These are phyloP conservation scores for Lasioglossum lativentre DNA, from an alignment of 2,888 invertebrate genomes.

Conservation along the genomic window DNA sequence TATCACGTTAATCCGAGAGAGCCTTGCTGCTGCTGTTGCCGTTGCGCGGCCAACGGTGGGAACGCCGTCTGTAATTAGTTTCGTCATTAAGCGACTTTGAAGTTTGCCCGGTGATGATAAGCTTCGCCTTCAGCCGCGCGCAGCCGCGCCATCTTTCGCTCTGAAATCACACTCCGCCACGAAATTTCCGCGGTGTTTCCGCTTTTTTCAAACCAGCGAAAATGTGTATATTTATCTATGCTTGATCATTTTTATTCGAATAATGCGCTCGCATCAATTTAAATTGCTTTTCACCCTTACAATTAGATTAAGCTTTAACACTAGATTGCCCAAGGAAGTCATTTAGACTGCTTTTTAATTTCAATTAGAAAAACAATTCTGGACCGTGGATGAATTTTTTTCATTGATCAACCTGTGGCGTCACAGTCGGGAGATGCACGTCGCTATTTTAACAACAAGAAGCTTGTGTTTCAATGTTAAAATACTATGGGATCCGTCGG, in stretches of 20 bases:
- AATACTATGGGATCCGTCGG: too few relatives aligned
- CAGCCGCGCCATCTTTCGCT: constrained; percentile 4
- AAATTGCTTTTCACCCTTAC: not conserved
- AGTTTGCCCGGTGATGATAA: constrained; percentile 68
- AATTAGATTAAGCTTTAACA: not conserved
- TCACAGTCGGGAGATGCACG: too few relatives aligned
- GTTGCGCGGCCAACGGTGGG: constrained; percentile 60
- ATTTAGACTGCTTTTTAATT: too few relatives aligned
- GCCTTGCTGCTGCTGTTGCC: constrained; percentile 52
- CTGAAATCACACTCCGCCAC: not conserved
- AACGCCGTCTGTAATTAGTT: constrained; percentile 77
- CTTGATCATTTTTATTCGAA: not conserved
- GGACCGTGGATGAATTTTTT: too few relatives aligned
- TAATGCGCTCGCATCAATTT: too few relatives aligned
- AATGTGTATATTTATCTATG: not conserved
- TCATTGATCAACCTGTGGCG: too few relatives aligned
- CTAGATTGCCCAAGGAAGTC: too few relatives aligned
- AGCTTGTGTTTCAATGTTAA: too few relatives aligned
- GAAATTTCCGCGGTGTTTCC: constrained; percentile 1
- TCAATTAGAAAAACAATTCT: too few relatives aligned
- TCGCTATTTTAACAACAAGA: too few relatives aligned
- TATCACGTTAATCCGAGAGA: constrained; percentile 69
- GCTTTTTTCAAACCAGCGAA: not conserved
- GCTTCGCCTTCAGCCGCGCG: constrained; percentile 35
- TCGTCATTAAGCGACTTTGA: constrained; percentile 77